Percentiles rank a stretch among this genome's conserved stretches.
Evolutionary conservation across 2,888 invertebrate species (phyloP).

Genomic region (Drosophila nr. fundita): DNA sequence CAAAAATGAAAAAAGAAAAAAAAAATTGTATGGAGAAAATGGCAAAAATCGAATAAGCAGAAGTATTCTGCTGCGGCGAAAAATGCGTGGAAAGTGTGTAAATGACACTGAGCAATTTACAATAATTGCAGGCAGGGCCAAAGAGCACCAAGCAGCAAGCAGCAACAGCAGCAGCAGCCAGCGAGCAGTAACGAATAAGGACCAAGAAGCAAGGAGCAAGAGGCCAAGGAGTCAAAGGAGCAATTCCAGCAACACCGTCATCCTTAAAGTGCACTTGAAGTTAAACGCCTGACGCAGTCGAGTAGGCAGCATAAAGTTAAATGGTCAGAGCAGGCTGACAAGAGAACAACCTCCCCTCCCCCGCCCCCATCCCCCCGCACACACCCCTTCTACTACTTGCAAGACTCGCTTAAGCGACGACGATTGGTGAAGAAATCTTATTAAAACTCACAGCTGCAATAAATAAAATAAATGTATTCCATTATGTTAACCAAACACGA

Average conservation of each 20-base stretch:
- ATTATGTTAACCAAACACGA: slow-evolving; percentile 82
- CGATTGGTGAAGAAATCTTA: slow-evolving; percentile 72
- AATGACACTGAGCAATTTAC: slow-evolving; percentile 77
- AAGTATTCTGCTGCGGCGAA: slow-evolving; percentile 49
- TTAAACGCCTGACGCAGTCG: slow-evolving; percentile 46
- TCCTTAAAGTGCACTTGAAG: slow-evolving; percentile 69
- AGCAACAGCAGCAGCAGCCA: background rate
- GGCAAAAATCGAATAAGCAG: slow-evolving; percentile 33
- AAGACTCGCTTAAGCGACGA: slow-evolving; percentile 26
- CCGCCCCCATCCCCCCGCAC: background rate
- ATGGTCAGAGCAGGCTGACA: slow-evolving; percentile 30
- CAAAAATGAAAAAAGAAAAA: slow-evolving; percentile 3
- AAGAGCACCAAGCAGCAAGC: slow-evolving; percentile 9
- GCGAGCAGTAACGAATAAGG: slow-evolving; percentile 3
- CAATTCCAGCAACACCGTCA: background rate
- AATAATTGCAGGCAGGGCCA: slow-evolving; percentile 68
- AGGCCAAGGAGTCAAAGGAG: background rate
- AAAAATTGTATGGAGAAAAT: background rate
- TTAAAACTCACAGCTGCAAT: slow-evolving; percentile 81
- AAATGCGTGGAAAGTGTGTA: slow-evolving; percentile 75
- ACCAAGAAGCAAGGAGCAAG: slow-evolving; percentile 27
- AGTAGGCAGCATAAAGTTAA: slow-evolving; percentile 48
- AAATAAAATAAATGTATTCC: slow-evolving; percentile 82
- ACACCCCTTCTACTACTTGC: background rate
- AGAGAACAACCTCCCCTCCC: background rate